Base-by-base conservation (phyloP, 1,140 invertebrate genomes). In the Capitella teleta region DNA sequence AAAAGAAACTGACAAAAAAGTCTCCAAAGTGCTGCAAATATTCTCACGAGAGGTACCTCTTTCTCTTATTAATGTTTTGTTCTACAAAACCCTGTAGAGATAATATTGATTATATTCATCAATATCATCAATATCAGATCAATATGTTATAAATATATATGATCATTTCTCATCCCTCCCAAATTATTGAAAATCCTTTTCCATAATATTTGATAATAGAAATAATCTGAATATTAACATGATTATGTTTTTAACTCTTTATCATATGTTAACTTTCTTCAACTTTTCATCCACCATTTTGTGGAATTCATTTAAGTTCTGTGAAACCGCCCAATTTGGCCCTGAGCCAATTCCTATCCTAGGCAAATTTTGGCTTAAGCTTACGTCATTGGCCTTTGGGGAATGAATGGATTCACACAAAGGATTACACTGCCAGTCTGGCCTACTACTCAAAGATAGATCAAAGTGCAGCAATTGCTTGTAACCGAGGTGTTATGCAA, bases 21-120 rank as follows among this genome's bases (percentile, higher is more conserved):
- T 88, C 28, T 89, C 84, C 37, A 91, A 91, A 70, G 83, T 89
- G 61, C 80, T 82, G 26, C 79, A 93, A 78, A 80, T 91, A 38
- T 91, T 91, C 71, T 89, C 87, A 0, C 82, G 81, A 72, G 86
- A 90, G 72, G 79, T 79, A 61, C 53, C 53, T 6, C 10, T n/a
- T 8, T 12, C n/a, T 26, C 23, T 44, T 21, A 47, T 10, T 14
- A 34, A 34, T 34, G 30, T n/a, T 34, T 34, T 34, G 16, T 34
- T 34, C 32, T 12, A 16, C 32, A 10, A 34, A 12, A 34, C 16
- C 32, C 10, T 34, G 32, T 16, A 34, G 10, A 16, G 10, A 34
- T 34, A 34, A 34, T 34, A 34, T 12, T 12, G 10, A 34, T 34
- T 10, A 34, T 16, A 34, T 34, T 34, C 32, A 34, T 16, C 32